Percentiles rank a stretch among this genome's conserved stretches.
Conservation (phyloP, 2,797 vertebrate genomes). For the Sparidentex hasta region DNA sequence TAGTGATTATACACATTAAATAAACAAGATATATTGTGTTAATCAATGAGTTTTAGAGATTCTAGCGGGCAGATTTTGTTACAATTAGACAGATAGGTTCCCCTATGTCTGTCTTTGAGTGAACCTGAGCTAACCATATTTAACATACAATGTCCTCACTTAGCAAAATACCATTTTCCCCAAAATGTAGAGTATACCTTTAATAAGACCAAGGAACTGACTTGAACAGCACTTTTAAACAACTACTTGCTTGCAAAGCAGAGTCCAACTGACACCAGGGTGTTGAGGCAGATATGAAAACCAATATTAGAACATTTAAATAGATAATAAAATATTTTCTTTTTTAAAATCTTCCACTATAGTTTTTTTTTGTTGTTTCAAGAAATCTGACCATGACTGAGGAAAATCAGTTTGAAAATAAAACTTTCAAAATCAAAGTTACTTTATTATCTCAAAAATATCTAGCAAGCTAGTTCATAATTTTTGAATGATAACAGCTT, state of each 20-base stretch:
- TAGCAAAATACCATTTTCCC: background rate
- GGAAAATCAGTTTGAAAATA: background rate
- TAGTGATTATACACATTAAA: background rate
- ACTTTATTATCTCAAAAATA: background rate
- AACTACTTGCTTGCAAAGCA: background rate
- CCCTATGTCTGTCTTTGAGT: background rate
- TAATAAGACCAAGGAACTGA: constrained; percentile 3
- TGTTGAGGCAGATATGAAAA: background rate
- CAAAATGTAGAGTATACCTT: constrained; percentile 1
- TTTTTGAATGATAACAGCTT: constrained; percentile 11
- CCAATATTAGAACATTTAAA: background rate
- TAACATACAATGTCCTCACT: background rate
- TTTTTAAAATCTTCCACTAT: background rate
- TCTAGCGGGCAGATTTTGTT: background rate
- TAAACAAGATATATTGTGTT: background rate
- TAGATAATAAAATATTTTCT: background rate
- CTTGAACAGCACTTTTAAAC: background rate
- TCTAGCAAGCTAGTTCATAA: background rate
- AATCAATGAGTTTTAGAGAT: background rate
- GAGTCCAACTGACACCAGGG: background rate
- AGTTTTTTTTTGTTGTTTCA: no score
- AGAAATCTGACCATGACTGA: background rate
- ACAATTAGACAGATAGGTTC: background rate
- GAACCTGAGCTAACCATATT: background rate
- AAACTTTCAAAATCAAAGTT: background rate